Percentiles rank a stretch among this genome's conserved stretches.
Conservation (phyloP, 2,797 vertebrate genomes). For the Myiothlypis coronata region DNA sequence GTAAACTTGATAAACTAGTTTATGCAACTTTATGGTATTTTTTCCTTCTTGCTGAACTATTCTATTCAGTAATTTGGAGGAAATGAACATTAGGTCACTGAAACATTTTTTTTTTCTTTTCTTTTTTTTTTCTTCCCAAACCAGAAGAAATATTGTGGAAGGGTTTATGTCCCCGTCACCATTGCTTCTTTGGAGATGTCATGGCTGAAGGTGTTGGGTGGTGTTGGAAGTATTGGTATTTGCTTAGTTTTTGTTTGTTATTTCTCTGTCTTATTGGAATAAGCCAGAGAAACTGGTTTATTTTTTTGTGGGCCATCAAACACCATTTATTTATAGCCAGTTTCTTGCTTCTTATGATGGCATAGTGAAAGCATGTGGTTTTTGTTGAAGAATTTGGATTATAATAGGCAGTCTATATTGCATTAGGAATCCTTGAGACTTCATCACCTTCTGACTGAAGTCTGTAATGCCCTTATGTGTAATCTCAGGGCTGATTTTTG, state of each 20-base stretch:
- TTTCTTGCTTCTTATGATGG: not conserved
- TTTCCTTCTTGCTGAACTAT: not conserved
- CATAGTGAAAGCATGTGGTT: not conserved
- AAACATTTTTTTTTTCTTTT: not conserved
- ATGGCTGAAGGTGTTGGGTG: not conserved
- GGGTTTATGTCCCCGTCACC: not conserved
- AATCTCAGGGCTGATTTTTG: not conserved
- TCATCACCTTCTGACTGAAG: not conserved
- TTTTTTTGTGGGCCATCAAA: not conserved
- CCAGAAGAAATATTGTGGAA: not conserved
- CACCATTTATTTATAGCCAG: not conserved
- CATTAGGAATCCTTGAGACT: not conserved
- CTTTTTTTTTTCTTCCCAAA: not conserved
- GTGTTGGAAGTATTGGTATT: not conserved
- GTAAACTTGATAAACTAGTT: not conserved
- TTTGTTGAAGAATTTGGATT: not conserved
- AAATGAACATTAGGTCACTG: not conserved
- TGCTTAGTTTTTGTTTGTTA: not conserved
- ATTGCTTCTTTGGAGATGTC: not conserved
- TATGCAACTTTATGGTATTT: not conserved
- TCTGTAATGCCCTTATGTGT: not conserved
- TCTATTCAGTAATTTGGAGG: not conserved
- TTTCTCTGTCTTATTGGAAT: not conserved
- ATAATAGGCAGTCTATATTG: not conserved
- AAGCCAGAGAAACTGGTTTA: not conserved